A percentile compares a stretch with the other conserved stretches of the same genome.
These are phyloP conservation scores for Drosophila paulistorum DNA, from an alignment of 1,140 invertebrate genomes.

Conservation along the genomic window DNA sequence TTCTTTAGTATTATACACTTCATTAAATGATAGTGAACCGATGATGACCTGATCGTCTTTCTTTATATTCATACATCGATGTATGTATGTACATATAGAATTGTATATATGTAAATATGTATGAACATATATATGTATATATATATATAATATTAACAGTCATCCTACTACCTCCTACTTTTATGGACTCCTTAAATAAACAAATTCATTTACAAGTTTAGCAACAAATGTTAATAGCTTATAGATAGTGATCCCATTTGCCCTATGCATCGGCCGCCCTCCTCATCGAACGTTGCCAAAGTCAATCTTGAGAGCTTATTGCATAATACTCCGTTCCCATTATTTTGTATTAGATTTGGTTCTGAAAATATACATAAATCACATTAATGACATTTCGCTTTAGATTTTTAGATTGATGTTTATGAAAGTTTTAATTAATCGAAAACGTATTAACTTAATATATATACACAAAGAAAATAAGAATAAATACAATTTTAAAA, in stretches of 20 bases:
- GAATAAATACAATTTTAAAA: too few species aligned
- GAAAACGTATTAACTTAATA: too few species aligned
- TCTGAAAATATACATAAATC: conserved; percentile 54
- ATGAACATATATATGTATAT: conserved; percentile 22
- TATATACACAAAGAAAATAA: too few species aligned
- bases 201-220: conserved; percentile 56
- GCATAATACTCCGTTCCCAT: conserved; percentile 85
- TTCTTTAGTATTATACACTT: conserved; percentile 9
- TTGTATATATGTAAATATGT: not conserved
- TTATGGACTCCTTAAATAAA: conserved; percentile 54
- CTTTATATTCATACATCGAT: conserved; percentile 1
- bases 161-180: conserved; percentile 45
- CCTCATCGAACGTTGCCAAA: conserved; percentile 94
- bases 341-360: conserved; percentile 82
- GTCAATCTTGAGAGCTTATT: conserved; percentile 94
- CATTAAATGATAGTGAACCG: conserved; percentile 14
- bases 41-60: not conserved
- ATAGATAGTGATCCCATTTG: conserved; percentile 90
- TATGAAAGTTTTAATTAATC: too few species aligned
- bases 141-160: conserved; percentile 40
- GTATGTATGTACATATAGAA: too few species aligned
- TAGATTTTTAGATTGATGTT: too few species aligned
- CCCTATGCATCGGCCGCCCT: conserved; percentile 90
- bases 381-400: not conserved
- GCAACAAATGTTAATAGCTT: conserved; percentile 84